Base-by-base conservation (phyloP, 2,113 vertebrate species). In the Saguinus midas region DNA sequence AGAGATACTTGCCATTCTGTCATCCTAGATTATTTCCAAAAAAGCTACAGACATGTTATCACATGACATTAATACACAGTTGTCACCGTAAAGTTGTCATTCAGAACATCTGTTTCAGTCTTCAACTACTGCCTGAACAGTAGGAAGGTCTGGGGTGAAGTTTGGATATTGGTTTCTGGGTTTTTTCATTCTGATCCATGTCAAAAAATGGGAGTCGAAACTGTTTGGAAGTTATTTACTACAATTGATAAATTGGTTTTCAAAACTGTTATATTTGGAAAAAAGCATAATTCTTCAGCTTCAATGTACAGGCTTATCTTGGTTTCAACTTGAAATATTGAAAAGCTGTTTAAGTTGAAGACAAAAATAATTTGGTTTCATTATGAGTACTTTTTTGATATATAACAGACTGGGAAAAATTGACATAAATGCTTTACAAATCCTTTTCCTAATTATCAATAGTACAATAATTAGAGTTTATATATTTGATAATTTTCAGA, bases 201-300 rank as follows among this genome's bases (percentile, higher is more conserved):
- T 21, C 3, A 52, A 90, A 95, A 91, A 84, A 32, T 0, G 52
- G 80, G 86, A 93, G 94, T 0, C 50, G 91, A 29, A 27, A 23
- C 43, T 45, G n/a, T 40, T 52, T 98, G 95, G 91, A 80, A 94
- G 95, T 80, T 29, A 80, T n/a, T 45, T 96, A 86, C 82, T 96
- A 93, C 87, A 97, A 96, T 91, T 94, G 84, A 97, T 84, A 89
- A 96, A 96, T 80, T 97, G 50, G 52, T 58, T 61, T 40, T 94
- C 35, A 52, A 55, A 80, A 80, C 73, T 23, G 70, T 55, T 55
- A 11, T 57, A 37, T 81, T 14, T 81, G 43, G 68, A 55, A 55
- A 43, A 61, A 89, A 61, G 37, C 29, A 25, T 35, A 61, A 17
- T 61, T 20, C 18, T 45, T 76, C 11, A 25, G 27, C 7, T 12